Percentiles rank a stretch among this genome's conserved stretches.
phyloP scores from a whole-genome alignment of 2,797 vertebrate species.

The Propithecus perrieri region DNA sequence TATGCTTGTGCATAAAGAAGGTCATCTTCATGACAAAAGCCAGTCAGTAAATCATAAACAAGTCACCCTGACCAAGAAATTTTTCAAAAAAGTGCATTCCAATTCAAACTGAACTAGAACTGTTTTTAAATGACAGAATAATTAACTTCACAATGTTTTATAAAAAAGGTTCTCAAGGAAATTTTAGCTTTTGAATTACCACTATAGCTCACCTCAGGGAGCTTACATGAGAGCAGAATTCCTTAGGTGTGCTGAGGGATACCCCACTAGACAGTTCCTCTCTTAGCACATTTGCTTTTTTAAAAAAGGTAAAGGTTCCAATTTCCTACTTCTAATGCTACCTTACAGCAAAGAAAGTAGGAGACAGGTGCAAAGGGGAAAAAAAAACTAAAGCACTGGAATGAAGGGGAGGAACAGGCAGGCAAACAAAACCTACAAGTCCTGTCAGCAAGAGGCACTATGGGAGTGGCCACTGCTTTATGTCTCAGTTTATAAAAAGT shows the following conservation, averaged over 20 bases:
- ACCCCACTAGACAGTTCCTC: not conserved
- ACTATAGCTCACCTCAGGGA: not conserved
- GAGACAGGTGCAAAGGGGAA: not conserved
- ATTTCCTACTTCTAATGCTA: conserved; percentile 11
- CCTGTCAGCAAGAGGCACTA: not conserved
- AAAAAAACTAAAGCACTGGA: not conserved
- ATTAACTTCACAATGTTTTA: not conserved
- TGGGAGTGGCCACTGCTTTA: not conserved
- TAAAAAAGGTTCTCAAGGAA: not conserved
- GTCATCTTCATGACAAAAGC: not conserved
- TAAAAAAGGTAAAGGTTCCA: not conserved
- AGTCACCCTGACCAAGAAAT: not conserved
- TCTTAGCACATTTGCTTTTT: not conserved
- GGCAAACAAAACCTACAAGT: not conserved
- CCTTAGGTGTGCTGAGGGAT: not conserved
- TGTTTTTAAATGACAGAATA: not conserved
- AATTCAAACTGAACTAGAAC: conserved; percentile 36
- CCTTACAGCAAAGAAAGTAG: not conserved
- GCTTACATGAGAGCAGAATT: not conserved
- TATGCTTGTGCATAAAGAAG: not conserved
- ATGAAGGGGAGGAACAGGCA: not conserved
- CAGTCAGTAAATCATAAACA: conserved; percentile 15
- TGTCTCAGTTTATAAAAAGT: conserved; percentile 16
- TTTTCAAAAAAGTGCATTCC: not conserved
- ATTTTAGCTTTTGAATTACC: not conserved